Percentiles rank a stretch among this genome's conserved stretches.
These are phyloP conservation scores for Colostygia pectinataria DNA, from an alignment of 2,888 invertebrate genomes.

Conservation along the genomic window DNA sequence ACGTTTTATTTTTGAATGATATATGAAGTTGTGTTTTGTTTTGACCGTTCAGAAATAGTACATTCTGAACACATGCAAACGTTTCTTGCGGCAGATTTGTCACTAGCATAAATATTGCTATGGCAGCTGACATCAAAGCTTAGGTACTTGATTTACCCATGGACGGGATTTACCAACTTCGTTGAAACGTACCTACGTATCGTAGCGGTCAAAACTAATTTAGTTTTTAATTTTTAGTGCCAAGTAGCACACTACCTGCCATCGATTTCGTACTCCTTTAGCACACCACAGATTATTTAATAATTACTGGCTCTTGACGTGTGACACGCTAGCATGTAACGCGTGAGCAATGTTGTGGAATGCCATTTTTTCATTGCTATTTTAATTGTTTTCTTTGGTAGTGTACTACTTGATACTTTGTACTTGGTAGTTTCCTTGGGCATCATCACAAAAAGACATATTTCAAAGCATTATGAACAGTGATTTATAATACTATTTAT, in stretches of 20 bases:
- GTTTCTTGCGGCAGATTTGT: no score
- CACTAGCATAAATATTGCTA: no score
- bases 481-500: slow-evolving; percentile 47
- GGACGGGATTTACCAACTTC: no score
- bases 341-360: slow-evolving; percentile 28
- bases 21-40: no score
- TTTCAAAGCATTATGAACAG: no score
- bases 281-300: slow-evolving; percentile 27
- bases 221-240: slow-evolving; percentile 25
- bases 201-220: background rate
- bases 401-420: background rate
- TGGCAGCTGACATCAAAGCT: no score
- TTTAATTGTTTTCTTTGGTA: slow-evolving; percentile 11
- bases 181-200: background rate
- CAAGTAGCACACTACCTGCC: slow-evolving; percentile 15
- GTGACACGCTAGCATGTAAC: slow-evolving; percentile 52
- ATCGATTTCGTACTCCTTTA: slow-evolving; percentile 58
- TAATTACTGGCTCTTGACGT: slow-evolving; percentile 37
- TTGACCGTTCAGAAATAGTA: no score
- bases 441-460: no score
- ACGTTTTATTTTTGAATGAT: no score
- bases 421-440: no score
- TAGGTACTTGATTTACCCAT: no score
- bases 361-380: slow-evolving; percentile 24
- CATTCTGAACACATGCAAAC: no score